Conservation (phyloP, 2,797 vertebrate species). For the Paramormyrops hopkinsi region DNA sequence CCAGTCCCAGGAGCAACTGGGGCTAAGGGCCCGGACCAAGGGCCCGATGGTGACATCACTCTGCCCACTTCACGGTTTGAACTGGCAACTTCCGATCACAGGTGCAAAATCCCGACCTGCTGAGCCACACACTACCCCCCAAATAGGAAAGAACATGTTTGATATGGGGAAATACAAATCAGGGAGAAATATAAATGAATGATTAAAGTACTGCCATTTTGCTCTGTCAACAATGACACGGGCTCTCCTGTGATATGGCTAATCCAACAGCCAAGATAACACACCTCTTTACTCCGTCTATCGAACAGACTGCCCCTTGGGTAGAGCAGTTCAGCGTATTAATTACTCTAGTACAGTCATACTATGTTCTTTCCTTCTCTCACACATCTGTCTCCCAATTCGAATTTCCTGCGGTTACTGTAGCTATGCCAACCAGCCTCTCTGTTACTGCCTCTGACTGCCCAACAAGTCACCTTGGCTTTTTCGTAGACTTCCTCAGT, state of each 20-base stretch:
- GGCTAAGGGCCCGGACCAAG: neutral
- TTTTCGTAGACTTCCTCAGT: neutral
- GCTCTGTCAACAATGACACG: neutral
- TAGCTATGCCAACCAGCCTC: neutral
- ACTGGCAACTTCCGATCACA: neutral
- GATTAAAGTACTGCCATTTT: neutral
- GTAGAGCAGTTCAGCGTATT: neutral
- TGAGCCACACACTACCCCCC: neutral
- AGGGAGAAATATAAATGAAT: neutral
- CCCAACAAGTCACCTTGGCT: neutral
- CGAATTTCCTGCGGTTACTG: neutral
- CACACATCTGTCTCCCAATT: neutral
- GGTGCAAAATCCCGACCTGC: neutral
- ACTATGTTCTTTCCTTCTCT: neutral
- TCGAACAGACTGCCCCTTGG: neutral
- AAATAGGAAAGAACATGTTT: neutral
- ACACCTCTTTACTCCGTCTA: neutral
- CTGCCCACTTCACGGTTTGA: neutral
- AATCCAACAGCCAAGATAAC: neutral
- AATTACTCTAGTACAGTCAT: neutral
- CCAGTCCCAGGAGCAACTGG: neutral
- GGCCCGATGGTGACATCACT: neutral
- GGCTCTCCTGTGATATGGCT: neutral
- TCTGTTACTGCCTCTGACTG: neutral
- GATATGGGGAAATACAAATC: neutral